Evolutionary conservation across 2,113 vertebrate species (phyloP).

Genomic region (Burhinus bistriatus): DNA sequence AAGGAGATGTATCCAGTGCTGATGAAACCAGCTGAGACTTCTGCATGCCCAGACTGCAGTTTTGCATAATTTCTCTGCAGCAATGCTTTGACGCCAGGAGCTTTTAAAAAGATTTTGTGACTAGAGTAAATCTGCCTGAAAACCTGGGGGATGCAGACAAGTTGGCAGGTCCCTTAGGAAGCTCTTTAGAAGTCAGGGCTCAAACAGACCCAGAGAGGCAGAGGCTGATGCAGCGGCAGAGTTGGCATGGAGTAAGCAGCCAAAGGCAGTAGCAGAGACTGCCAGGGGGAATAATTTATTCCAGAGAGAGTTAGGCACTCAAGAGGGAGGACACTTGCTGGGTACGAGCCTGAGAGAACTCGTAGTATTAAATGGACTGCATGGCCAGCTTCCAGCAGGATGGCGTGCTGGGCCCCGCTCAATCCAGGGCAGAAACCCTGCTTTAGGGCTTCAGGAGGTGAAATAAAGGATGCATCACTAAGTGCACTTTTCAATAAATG

Average conservation of each 20-base stretch:
- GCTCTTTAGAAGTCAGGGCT: not conserved
- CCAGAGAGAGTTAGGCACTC: not conserved
- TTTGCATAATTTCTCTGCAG: not conserved
- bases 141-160: not conserved
- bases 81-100: not conserved
- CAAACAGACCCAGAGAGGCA: not conserved
- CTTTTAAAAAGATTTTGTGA: not conserved
- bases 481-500: not conserved
- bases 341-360: not conserved
- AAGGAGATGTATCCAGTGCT: not conserved
- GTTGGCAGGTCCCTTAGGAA: not conserved
- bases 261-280: not conserved
- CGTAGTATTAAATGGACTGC: not conserved
- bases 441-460: not conserved
- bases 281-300: slow-evolving; percentile 12
- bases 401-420: rapidly evolving
- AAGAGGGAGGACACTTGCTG: not conserved
- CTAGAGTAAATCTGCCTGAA: not conserved
- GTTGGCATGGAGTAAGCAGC: not conserved
- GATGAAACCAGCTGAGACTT: not conserved
- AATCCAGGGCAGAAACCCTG: not conserved
- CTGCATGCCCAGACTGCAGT: not conserved
- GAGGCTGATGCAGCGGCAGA: not conserved
- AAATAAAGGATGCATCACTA: not conserved
- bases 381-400: not conserved